phyloP scores from a whole-genome alignment of 2,113 vertebrate genomes.

The Archilochus colubris region DNA sequence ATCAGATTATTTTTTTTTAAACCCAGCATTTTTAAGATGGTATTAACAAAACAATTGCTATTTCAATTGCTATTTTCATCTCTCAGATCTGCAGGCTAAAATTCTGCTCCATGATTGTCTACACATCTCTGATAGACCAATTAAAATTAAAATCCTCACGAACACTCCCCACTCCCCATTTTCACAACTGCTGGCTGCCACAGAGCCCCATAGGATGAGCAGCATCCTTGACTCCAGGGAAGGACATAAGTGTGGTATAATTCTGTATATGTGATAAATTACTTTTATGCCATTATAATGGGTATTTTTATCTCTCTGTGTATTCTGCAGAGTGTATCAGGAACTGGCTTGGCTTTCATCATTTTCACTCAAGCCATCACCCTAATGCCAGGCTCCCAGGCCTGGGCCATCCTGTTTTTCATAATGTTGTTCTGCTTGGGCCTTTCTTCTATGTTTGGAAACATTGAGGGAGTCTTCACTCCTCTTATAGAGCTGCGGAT shows the following conservation, averaged over 20 bases:
- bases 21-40: background rate
- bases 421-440: slow-evolving; percentile 90
- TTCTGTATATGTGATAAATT: background rate
- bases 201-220: background rate
- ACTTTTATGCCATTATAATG: background rate
- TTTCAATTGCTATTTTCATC: background rate
- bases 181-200: background rate
- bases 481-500: slow-evolving; percentile 82
- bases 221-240: background rate
- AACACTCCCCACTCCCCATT: background rate
- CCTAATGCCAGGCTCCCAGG: slow-evolving; percentile 87
- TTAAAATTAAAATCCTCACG: background rate
- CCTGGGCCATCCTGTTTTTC: slow-evolving; percentile 92
- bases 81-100: background rate
- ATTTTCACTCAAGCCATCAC: slow-evolving; percentile 88
- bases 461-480: slow-evolving; percentile 85
- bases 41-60: background rate
- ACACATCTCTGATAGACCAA: background rate
- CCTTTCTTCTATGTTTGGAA: slow-evolving; percentile 93
- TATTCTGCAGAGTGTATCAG: slow-evolving; percentile 83
- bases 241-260: background rate
- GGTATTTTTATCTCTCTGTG: background rate
- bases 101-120: background rate
- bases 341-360: slow-evolving; percentile 91
- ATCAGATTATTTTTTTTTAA: fast-evolving